Evolutionary conservation across 2,888 invertebrate genomes (phyloP), one percentile per base, ranked within the genome.

Genomic region (Aspidiotus destructor): DNA sequence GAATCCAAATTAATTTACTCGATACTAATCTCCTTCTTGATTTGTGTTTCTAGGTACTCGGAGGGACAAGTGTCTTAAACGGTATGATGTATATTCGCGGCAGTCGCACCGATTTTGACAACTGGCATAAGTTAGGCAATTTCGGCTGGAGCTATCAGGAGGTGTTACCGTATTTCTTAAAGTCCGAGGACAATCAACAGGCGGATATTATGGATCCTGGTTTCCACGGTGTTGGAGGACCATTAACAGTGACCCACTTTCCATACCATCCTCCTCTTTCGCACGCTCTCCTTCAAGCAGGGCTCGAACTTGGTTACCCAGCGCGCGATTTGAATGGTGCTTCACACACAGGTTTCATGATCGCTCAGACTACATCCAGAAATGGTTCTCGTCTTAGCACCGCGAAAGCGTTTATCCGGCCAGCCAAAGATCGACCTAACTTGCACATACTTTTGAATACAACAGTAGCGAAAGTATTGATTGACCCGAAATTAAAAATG

Each of bases 51-150:
- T 76, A 87, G 87, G 90, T 91, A 0, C 78, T 93, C 10, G 95
- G 95, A 8, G 95, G 95, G 0, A 93, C 92, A 0, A 93, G 93
- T 15, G 91, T 92, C 0, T 84, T 95, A 80, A 96, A 96, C 78
- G 95, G 95, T 28, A 96, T 96, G 95, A 93, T 90, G 85, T 95
- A 95, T 78, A 89, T 95, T 72, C 82, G 95, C 41, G 95, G 95
- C 0, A 86, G 92, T 69, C 84, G 87, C 40, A 85, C 84, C 71
- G 95, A 95, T 78, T 95, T 86, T 78, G 91, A 95, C 76, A 82
- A 84, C 71, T 95, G 94, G 95, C 89, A 88, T 0, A 84, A 83
- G 0, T 81, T 86, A 70, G 95, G 95, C 9, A 92, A 90, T 77
- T 83, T 85, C 11, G 93, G 92, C 62, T 95, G 95, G 95, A 83